phyloP scores from a whole-genome alignment of 1,140 invertebrate species.

The Plutomurus gul region DNA sequence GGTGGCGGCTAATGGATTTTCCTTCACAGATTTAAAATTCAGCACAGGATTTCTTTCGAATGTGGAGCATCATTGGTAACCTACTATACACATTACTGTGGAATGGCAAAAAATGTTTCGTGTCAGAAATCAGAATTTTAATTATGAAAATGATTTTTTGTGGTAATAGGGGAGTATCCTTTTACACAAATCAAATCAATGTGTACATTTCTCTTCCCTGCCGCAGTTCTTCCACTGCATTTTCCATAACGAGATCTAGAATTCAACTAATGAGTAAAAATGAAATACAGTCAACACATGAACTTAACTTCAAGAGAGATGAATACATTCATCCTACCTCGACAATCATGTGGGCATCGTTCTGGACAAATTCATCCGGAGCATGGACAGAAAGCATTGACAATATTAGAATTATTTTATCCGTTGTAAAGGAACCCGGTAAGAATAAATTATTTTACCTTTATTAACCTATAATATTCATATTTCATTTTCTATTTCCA shows the following conservation, averaged over 20 bases:
- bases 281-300: neutral
- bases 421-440: neutral
- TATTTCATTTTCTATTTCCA: neutral
- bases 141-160: neutral
- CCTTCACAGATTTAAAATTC: constrained; percentile 1
- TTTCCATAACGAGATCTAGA: neutral
- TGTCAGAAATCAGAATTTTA: neutral
- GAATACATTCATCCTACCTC: neutral
- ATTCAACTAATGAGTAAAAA: neutral
- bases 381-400: neutral
- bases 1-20: neutral
- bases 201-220: neutral
- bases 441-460: neutral
- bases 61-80: constrained; percentile 7
- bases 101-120: neutral
- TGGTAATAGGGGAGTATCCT: neutral
- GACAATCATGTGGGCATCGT: neutral
- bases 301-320: neutral
- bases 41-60: neutral
- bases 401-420: neutral
- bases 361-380: neutral
- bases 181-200: constrained; percentile 5
- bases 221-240: neutral
- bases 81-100: neutral
- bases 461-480: neutral